These are phyloP conservation scores for Ctenicera cuprea DNA, from an alignment of 2,888 invertebrate genomes.

Conservation along the genomic window DNA sequence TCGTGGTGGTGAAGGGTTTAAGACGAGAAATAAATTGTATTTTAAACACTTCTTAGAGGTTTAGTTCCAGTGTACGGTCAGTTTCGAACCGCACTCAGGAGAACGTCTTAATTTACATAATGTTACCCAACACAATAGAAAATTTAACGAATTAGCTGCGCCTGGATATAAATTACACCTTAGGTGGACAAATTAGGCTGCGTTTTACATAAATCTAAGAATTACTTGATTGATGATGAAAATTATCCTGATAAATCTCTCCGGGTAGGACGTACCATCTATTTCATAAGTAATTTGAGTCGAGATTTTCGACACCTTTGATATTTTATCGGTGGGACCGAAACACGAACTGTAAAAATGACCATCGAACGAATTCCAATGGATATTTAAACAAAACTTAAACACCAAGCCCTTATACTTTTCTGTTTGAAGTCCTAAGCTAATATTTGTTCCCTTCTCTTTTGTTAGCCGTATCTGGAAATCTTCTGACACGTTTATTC, in stretches of 20 bases:
- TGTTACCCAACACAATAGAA: constrained; percentile 32
- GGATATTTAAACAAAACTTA: constrained; percentile 33
- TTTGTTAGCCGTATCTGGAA: constrained; percentile 35
- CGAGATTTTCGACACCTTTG: constrained; percentile 10
- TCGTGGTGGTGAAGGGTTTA: not conserved
- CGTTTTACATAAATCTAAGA: constrained; percentile 17
- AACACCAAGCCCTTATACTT: constrained; percentile 46
- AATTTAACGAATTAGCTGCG: constrained; percentile 38
- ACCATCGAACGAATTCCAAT: constrained; percentile 32
- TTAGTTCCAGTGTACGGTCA: constrained; percentile 25
- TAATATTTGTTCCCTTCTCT: constrained; percentile 48
- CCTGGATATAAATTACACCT: constrained; percentile 26
- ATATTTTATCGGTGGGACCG: constrained; percentile 21
- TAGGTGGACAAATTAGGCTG: constrained; percentile 14
- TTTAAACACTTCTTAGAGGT: constrained; percentile 19
- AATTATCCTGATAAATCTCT: constrained; percentile 28
- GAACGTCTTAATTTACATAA: constrained; percentile 40
- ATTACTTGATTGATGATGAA: constrained; percentile 7
- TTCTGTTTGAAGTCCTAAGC: constrained; percentile 47
- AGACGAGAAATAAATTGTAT: constrained; percentile 19
- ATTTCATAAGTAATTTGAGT: constrained; percentile 16
- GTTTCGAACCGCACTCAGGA: constrained; percentile 11
- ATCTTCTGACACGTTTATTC: constrained; percentile 8
- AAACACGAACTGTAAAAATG: constrained; percentile 8
- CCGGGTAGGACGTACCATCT: constrained; percentile 7